Base-by-base conservation (phyloP, 2,888 invertebrate species). In the Mythimna loreyi region DNA sequence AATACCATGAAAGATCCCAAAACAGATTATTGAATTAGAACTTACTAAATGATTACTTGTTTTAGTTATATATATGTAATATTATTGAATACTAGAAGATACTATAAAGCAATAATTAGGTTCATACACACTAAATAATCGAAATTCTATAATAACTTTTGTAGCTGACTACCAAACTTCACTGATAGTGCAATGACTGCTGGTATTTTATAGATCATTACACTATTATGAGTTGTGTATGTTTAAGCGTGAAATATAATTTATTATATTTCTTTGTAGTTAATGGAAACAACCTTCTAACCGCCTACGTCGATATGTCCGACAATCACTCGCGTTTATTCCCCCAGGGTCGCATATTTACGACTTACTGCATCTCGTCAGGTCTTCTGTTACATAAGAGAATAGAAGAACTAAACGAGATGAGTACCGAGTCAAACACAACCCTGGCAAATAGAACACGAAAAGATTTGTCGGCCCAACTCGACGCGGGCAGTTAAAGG, bases 201-300 rank as follows among this genome's bases (percentile, higher is more conserved):
- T 78, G 68, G 72, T 78, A 59, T 49, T 33, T 53, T 69, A 71
- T 60, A 65, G 60, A 73, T 62, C 66, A 72, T 71, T 71, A 59
- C 68, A 78, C 67, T 69, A 78, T 75, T 33, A 50, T 75, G 75
- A 73, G 78, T 75, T 67, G 21, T 66, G 61, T 80, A 78, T 76
- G 50, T 67, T 70, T 69, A 70, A 43, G 68, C 70, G 63, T 69
- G 75, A 63, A 76, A 71, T 82, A 80, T 75, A 71, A 71, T 72
- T 67, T 71, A 78, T 72, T 71, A 71, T 75, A 72, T 76, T 76
- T 72, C 77, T 57, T 77, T 23, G 58, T 70, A 72, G 63, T 74
- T 80, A 77, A 64, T 55, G 69, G 62, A 66, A 75, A 57, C 57
- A 72, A 28, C 28, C 28, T 28, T 28, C 28, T 28, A 28, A 28